A percentile compares a stretch with the other conserved stretches of the same genome.
These are phyloP conservation scores for Drosophila leonis DNA, from an alignment of 2,888 invertebrate species.

Conservation along the genomic window DNA sequence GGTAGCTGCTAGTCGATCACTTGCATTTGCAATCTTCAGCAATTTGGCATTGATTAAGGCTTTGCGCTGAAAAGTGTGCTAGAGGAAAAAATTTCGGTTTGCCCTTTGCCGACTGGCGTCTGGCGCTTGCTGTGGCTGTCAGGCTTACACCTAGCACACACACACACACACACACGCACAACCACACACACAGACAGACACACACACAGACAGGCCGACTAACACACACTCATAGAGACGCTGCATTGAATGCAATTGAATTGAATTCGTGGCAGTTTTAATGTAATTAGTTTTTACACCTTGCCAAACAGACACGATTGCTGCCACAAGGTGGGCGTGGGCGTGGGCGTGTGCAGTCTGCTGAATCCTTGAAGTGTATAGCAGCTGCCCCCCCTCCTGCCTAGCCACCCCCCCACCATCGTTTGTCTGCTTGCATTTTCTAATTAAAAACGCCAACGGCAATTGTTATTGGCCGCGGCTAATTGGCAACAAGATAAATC, in stretches of 20 bases:
- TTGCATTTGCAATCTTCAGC: neutral
- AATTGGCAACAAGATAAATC: slow-evolving; percentile 79
- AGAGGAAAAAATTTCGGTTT: slow-evolving; percentile 33
- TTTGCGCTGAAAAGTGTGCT: slow-evolving; percentile 52
- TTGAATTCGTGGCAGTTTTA: slow-evolving; percentile 80
- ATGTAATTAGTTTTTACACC: slow-evolving; percentile 80
- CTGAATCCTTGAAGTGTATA: slow-evolving; percentile 15
- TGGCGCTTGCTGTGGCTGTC: slow-evolving; percentile 28
- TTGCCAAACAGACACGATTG: slow-evolving; percentile 58
- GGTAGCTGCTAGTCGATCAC: neutral
- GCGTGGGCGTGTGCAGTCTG: slow-evolving; percentile 1
- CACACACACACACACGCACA: slow-evolving; percentile 8
- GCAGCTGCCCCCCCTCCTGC: neutral
- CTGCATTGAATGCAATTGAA: slow-evolving; percentile 72
- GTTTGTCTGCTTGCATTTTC: slow-evolving; percentile 63
- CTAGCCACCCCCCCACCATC: neutral
- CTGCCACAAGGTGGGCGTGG: neutral
- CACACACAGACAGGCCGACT: neutral
- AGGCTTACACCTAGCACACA: slow-evolving; percentile 34
- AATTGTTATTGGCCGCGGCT: slow-evolving; percentile 65
- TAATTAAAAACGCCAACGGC: slow-evolving; percentile 75
- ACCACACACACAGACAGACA: slow-evolving; percentile 11
- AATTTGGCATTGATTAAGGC: slow-evolving; percentile 67
- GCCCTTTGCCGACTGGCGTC: slow-evolving; percentile 25
- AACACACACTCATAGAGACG: slow-evolving; percentile 6